Evolutionary conservation across 2,797 vertebrate genomes (phyloP), one percentile per base, ranked within the genome.

Genomic region (Sphenopsis melanotis): DNA sequence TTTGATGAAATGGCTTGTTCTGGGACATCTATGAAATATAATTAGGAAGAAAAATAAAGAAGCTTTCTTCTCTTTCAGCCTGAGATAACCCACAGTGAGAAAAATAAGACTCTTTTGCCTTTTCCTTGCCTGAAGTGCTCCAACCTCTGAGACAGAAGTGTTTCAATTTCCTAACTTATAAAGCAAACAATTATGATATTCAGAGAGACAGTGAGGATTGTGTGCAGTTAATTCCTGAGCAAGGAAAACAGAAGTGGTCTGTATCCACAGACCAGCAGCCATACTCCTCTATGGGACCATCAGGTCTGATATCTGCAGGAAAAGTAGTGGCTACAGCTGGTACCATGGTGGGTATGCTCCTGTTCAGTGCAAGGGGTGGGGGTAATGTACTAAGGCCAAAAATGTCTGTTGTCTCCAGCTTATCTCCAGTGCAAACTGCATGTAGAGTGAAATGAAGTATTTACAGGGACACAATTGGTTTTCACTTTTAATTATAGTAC

Each of bases 1-100:
- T 91, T 84, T 91, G 87, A 70, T 94, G 87, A 96, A 96, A 93
- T 82, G 44, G 11, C 63, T 94, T 86, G 55, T 95, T 91, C 95
- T 90, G 80, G 93, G 89, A 93, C 94, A 78, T 79, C 85, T 94
- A 63, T 92, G 94, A 94, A 96, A 93, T 88, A 96, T 90, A 96
- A 96, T 95, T 96, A 94, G 87, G 85, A 90, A 70, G 59, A 91
- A 94, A 97, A 90, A 96, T 91, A 96, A 96, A 95, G 87, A 70
- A 86, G 30, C 63, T 82, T 94, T 94, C 66, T 96, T 91, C 34
- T 89, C 74, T 70, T 93, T 86, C 52, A 79, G 72, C 41, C 47
- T 93, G 85, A 88, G 83, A 94, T 83, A 94, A 86, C 39, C 34
- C 52, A 50, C 59, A 82, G 46, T 26, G 32, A 83, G 82, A 86